Conservation (phyloP, 2,888 invertebrate genomes). For the Candidula unifasciata region DNA sequence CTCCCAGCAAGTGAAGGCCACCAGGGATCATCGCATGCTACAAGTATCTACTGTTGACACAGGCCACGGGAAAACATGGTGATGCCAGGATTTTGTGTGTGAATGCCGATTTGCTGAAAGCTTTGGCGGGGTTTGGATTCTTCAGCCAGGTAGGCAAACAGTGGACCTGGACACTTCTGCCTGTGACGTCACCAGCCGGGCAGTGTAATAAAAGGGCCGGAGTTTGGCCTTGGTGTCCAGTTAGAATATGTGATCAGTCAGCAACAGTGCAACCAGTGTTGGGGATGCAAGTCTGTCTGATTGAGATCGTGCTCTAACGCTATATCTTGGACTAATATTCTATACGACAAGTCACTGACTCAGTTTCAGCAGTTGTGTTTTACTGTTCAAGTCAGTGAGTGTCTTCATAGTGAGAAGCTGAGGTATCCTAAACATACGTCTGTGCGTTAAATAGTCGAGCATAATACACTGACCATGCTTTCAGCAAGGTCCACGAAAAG, state of each 20-base stretch:
- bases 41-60: constrained; percentile 19
- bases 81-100: neutral
- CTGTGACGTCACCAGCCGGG: neutral
- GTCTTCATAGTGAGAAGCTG: too few relatives aligned
- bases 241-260: neutral
- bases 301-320: too few relatives aligned
- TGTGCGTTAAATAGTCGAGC: neutral
- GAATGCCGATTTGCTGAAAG: constrained; percentile 31
- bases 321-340: too few relatives aligned
- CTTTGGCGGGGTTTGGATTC: neutral
- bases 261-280: neutral
- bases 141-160: constrained; percentile 1
- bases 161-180: neutral
- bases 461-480: neutral
- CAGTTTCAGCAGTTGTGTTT: too few relatives aligned
- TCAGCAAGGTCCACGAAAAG: neutral
- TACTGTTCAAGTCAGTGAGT: too few relatives aligned
- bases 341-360: too few relatives aligned
- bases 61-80: constrained; percentile 2
- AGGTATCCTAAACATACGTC: too few relatives aligned
- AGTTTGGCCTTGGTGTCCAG: neutral
- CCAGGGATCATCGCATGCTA: neutral
- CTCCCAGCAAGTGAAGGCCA: constrained; percentile 14
- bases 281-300: neutral
- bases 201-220: neutral